Evolutionary conservation across 2,113 vertebrate genomes (phyloP), one percentile per base, ranked within the genome.

Genomic region (Sakesphorus luctuosus): DNA sequence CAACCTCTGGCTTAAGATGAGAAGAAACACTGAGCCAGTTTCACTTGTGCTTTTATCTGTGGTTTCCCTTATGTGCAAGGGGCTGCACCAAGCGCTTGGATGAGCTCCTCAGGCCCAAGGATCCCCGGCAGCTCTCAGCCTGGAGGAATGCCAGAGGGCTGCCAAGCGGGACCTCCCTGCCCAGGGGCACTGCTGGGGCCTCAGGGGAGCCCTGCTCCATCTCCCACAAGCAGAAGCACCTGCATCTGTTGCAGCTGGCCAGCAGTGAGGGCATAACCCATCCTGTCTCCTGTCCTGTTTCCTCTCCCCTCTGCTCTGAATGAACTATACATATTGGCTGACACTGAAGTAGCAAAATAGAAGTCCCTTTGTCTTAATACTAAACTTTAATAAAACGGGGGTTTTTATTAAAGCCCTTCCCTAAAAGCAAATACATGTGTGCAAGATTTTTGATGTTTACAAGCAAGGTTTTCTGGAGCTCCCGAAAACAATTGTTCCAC

Each of bases 111-210:
- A 5, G 44, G 52, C 58, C 33, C 0, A 2, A 28, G 33, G 52
- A 3, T 5, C 6, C 49, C 36, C 17, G 58, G 72, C 38, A 59
- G 8, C 58, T 65, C 56, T 65, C 35, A 31, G 63, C 19, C 10
- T 26, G 14, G 19, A 52, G 59, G 35, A 62, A 62, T 38, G 59
- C 25, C 61, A 28, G 35, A 67, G 46, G 46, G 11, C 25, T 16
- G 52, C 10, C 8, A 8, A 20, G 11, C 0, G 0, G 31, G 23
- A 56, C 17, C 6, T 24, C 6, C 0, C 33, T 40, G 56, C 19
- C 47, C 19, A 3, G 28, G 33, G 5, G 25, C 1, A 16, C 29
- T 40, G 49, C 49, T 38, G 49, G 49, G 68, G 68, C 49, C 47
- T 9, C 28, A 10, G 14, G 16, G 35, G 49, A 23, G 62, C 63